phyloP scores from a whole-genome alignment of 2,888 invertebrate species.

The Ganaspis brasiliensis region DNA sequence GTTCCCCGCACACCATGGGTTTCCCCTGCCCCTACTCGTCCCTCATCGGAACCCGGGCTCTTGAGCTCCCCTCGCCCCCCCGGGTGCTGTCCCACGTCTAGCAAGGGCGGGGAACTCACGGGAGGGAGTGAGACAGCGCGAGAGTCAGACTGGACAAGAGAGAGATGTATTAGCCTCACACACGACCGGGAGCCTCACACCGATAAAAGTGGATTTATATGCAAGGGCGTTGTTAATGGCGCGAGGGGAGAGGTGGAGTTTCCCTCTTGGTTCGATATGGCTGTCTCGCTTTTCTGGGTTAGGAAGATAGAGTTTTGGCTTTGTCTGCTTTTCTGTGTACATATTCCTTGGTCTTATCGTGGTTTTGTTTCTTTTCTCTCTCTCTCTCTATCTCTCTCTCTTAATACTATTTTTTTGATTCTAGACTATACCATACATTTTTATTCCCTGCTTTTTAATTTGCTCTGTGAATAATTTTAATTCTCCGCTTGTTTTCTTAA shows the following conservation, averaged over 20 bases:
- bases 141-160: conserved; percentile 59
- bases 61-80: conserved; percentile 57
- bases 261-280: conserved; percentile 27
- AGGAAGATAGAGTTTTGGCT: background rate
- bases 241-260: conserved; percentile 69
- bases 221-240: conserved; percentile 81
- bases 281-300: conserved; percentile 50
- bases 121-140: conserved; percentile 62
- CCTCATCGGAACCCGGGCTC: conserved; percentile 65
- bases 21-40: conserved; percentile 32
- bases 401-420: conserved; percentile 39
- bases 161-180: conserved; percentile 63
- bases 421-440: no score
- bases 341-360: no score
- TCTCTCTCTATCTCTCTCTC: conserved; percentile 39
- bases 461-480: background rate
- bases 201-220: conserved; percentile 78
- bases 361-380: conserved; percentile 41
- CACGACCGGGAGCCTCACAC: conserved; percentile 57
- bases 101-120: conserved; percentile 69
- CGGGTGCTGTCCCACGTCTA: conserved; percentile 65
- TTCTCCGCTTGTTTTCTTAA: background rate
- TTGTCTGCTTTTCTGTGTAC: no score
- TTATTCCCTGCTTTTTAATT: conserved; percentile 9
- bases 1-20: conserved; percentile 51